Evolutionary conservation across 2,797 vertebrate species (phyloP).

Genomic region (Aythya fuligula): DNA sequence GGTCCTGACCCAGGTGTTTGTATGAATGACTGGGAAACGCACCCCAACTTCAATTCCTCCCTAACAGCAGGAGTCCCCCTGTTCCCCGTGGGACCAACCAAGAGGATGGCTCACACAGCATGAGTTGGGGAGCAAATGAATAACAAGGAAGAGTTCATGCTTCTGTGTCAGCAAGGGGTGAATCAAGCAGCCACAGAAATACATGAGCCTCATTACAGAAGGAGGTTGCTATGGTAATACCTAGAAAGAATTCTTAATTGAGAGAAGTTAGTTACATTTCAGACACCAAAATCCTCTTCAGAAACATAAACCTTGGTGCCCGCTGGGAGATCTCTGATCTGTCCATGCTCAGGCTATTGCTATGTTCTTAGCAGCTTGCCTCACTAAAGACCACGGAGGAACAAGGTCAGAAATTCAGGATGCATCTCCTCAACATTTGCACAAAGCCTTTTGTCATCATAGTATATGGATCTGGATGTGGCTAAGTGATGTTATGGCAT

Average conservation of each 20-base stretch:
- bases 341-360: neutral
- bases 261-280: constrained; percentile 17
- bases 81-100: neutral
- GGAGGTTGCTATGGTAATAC: constrained; percentile 56
- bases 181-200: constrained; percentile 29
- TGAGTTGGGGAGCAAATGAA: neutral
- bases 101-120: neutral
- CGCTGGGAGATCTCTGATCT: neutral
- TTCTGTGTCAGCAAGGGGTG: constrained; percentile 33
- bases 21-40: neutral
- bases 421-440: neutral
- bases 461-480: neutral
- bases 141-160: neutral
- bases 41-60: neutral
- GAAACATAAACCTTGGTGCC: neutral
- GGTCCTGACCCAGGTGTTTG: neutral
- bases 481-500: neutral
- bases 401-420: neutral
- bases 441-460: neutral
- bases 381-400: neutral
- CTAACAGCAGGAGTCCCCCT: neutral
- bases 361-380: neutral
- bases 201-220: constrained; percentile 10
- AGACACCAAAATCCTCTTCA: neutral
- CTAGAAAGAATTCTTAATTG: constrained; percentile 39